Evolutionary conservation across 30 jellyfish, hydroid and myxozoan genomes (phyloP), one percentile per base, ranked within the genome.

Genomic region (Rhopilema esculentum): DNA sequence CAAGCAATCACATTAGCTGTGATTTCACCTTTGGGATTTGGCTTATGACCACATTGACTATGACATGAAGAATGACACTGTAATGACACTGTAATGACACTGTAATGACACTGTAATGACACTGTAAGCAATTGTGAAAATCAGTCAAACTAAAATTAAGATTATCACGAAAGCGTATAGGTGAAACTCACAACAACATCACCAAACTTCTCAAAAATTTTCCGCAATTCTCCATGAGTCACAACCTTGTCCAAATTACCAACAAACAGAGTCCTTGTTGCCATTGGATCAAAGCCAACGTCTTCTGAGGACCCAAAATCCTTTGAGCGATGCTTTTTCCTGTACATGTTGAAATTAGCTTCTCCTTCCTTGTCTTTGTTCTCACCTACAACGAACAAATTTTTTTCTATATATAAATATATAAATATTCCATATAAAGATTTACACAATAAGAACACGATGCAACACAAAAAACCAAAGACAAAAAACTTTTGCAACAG

Each of bases 221-320:
- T 87, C 50, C 97, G 53, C 70, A 96, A 76, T 20, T 96, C 99
- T 2, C 98, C 97, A 57, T 89, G 98, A 49, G 93, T 88, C 87
- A 96, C 72, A 52, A 80, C 84, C 82, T 96, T 93, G 26, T 96
- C 99, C n/a, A 96, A 84, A 57, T 96, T 92, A 23, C 99, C 99
- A 83, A 96, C 98, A 81, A 96, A 96, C 91, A 96, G 90, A 16
- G 99, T 96, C 32, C 99, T 87, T 0, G 99, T 96, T 20, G 99
- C 99, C 86, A 86, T 92, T 21, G 96, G 97, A 74, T 96, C 99
- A 74, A 76, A 96, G 23, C 92, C 95, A 24, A 85, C 89, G 6
- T 40, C 57, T 19, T 95, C 99, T 8, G 91, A 97, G 12, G 71
- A 75, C 22, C 89, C 91, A 50, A 51, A 67, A 48, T 88, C 91